A percentile compares a stretch with the other conserved stretches of the same genome.
Conservation (phyloP, 2,888 invertebrate species). For the Andricus quercusramuli region DNA sequence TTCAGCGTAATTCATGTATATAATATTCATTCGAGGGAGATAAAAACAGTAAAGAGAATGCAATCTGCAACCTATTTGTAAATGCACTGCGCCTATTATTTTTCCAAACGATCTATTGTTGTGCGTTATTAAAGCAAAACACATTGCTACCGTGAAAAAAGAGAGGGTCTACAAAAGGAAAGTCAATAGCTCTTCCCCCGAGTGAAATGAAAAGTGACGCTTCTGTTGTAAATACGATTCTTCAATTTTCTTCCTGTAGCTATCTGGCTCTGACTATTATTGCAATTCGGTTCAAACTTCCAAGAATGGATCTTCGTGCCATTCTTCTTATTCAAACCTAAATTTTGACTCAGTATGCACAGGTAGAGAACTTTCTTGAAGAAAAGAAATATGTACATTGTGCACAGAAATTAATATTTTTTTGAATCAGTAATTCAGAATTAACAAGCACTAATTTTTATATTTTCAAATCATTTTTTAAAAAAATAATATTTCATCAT, state of each 20-base stretch:
- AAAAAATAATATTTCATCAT: too few relatives aligned
- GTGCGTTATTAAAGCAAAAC: constrained; percentile 35
- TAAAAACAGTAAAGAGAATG: constrained; percentile 10
- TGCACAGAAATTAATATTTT: too few relatives aligned
- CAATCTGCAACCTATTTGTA: constrained; percentile 23
- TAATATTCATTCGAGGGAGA: not conserved
- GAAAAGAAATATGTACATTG: too few relatives aligned
- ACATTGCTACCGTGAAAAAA: constrained; percentile 20
- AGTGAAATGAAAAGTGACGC: constrained; percentile 36
- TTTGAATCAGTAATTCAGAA: too few relatives aligned
- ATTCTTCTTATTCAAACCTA: not conserved
- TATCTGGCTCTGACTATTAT: not conserved
- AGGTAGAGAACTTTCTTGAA: not conserved
- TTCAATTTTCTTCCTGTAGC: not conserved
- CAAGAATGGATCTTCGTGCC: not conserved
- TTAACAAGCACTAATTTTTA: too few relatives aligned
- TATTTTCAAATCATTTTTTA: too few relatives aligned
- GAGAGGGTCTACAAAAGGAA: constrained; percentile 33
- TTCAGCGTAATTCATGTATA: not conserved
- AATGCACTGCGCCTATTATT: constrained; percentile 13
- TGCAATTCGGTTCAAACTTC: not conserved
- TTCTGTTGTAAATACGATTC: constrained; percentile 30
- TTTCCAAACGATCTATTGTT: constrained; percentile 35
- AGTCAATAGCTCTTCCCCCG: constrained; percentile 23
- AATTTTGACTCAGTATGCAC: not conserved